Evolutionary conservation across 1,140 invertebrate species (phyloP).

Genomic region (Drosophila arawakana): DNA sequence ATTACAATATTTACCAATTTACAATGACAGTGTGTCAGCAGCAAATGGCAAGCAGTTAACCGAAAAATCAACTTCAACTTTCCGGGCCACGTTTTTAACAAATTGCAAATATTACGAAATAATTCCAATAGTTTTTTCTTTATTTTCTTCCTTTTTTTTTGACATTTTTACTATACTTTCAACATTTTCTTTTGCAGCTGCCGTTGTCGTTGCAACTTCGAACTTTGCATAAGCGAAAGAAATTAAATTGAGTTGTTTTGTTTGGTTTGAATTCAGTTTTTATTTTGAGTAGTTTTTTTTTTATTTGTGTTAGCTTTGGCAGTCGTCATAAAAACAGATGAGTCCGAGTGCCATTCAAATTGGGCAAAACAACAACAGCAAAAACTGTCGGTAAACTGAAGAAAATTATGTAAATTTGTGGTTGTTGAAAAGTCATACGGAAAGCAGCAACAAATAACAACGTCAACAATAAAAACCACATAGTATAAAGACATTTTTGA

Average conservation of each 20-base stretch:
- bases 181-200: slow-evolving; percentile 16
- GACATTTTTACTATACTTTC: background rate
- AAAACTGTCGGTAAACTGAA: slow-evolving; percentile 28
- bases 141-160: background rate
- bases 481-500: slow-evolving; percentile 30
- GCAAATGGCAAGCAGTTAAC: slow-evolving; percentile 27
- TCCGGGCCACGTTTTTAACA: slow-evolving; percentile 59
- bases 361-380: background rate
- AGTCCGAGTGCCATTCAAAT: slow-evolving; percentile 26
- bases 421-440: slow-evolving; percentile 29
- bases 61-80: slow-evolving; percentile 34
- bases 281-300: background rate
- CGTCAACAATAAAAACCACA: slow-evolving; percentile 1
- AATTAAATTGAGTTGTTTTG: slow-evolving; percentile 75
- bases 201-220: slow-evolving; percentile 18
- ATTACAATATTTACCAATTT: slow-evolving; percentile 50
- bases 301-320: background rate
- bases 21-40: slow-evolving; percentile 37
- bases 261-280: slow-evolving; percentile 9
- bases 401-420: slow-evolving; percentile 71
- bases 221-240: slow-evolving; percentile 42
- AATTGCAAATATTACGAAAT: slow-evolving; percentile 78
- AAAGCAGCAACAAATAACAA: slow-evolving; percentile 10
- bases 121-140: slow-evolving; percentile 58
- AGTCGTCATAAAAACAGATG: slow-evolving; percentile 37